Conservation (phyloP, 1,140 invertebrate genomes). For the Melitaea cinxia region DNA sequence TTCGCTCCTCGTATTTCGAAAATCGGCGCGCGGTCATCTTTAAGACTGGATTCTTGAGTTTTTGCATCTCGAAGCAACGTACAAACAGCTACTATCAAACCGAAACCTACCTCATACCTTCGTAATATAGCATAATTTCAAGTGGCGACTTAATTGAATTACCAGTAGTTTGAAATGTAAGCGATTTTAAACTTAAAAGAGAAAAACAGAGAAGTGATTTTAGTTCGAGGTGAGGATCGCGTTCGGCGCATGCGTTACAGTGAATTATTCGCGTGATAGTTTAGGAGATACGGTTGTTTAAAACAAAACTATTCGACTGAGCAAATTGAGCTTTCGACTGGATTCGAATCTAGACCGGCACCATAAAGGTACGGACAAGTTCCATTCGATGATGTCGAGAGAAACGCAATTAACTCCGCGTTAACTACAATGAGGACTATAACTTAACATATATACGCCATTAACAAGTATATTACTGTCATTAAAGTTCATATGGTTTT, state of each 20-base stretch:
- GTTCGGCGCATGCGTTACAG: conserved; percentile 49
- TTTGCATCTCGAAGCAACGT: conserved; percentile 37
- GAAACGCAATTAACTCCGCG: conserved; percentile 18
- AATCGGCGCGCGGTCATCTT: conserved; percentile 74
- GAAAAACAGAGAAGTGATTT: conserved; percentile 27
- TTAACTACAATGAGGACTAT: not conserved
- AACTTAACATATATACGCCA: not conserved
- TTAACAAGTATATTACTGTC: not conserved
- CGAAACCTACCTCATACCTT: conserved; percentile 32
- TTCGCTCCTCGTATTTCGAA: conserved; percentile 79
- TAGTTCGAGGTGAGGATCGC: conserved; percentile 18
- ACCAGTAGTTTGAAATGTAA: not conserved
- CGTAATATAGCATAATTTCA: conserved; percentile 8
- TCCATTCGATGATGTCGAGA: conserved; percentile 17
- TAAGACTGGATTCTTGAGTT: conserved; percentile 51
- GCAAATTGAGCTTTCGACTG: conserved; percentile 72
- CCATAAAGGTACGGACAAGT: conserved; percentile 42
- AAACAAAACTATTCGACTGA: conserved; percentile 74
- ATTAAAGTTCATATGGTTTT: no score
- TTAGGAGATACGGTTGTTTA: conserved; percentile 68
- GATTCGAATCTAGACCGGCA: conserved; percentile 54
- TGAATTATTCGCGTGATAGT: conserved; percentile 77
- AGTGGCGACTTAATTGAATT: conserved; percentile 2
- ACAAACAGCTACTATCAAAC: conserved; percentile 15
- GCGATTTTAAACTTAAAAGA: conserved; percentile 6